Evolutionary conservation across 2,113 vertebrate species (phyloP), one percentile per base, ranked within the genome.

Genomic region (Falco punctatus): DNA sequence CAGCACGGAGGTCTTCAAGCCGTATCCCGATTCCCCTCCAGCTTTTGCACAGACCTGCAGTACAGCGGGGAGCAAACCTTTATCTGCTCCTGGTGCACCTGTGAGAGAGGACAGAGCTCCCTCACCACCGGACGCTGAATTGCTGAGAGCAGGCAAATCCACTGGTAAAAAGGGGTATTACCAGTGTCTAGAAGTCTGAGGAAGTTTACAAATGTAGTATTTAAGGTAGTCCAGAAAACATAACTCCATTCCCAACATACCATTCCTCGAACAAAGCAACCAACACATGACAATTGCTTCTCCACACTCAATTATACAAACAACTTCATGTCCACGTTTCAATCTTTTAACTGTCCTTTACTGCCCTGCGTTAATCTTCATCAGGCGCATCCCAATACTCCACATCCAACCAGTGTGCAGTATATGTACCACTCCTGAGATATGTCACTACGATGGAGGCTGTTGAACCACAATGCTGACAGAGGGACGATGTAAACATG

Each of bases 361-460:
- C 35, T 52, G 64, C 23, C 33, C 28, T 22, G 17, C 61, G 42
- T n/a, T 14, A 66, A 30, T 35, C 52, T 57, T 61, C 74, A 30
- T n/a, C 28, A 58, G 35, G 30, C 38, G 48, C 51, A 35, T 35
- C 38, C 58, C 52, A 48, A 27, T 6, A n/a, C 38, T 78, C 23
- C 24, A 30, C 22, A 19, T 15, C 32, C 62, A 83, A 40, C 15
- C 67, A 71, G n/a, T 30, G 35, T 19, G n/a, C 30, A 79, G 40
- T 10, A 35, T 27, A 61, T 11, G 28, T 24, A 28, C 52, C 20
- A 7, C 52, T 48, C 62, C 44, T 11, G 58, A 59, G 38, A 59
- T 10, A 78, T 0, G 14, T 32, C 1, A 0, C 10, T 35, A 72
- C 2, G 13, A 65, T 6, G 33, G 62, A 81, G 30, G 19, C 70